Evolutionary conservation across 2,888 invertebrate species (phyloP), one percentile per base, ranked within the genome.

Genomic region (Andrena flavipes): DNA sequence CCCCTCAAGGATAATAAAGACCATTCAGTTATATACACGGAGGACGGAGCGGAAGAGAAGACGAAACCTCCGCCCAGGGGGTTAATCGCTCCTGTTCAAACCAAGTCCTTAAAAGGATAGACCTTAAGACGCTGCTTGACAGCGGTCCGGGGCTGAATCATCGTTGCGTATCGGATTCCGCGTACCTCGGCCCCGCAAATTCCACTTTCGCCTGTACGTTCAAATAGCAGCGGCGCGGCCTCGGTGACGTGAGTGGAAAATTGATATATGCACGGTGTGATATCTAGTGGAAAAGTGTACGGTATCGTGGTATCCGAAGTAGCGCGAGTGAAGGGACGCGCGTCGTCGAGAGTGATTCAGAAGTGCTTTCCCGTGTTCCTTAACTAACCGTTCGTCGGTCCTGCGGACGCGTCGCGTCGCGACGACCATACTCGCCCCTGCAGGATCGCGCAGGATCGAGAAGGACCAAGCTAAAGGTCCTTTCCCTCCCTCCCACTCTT

Each of bases 361-460:
- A 93, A 94, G 94, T 94, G 94, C 93, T 94, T 94, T 94, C 93
- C 88, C 93, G 90, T 94, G 94, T 94, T 93, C 92, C 93, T 93
- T 93, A 93, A 93, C 92, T 92, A 89, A 87, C 89, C 88, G 87
- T 89, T 91, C 90, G 84, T 87, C 84, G 85, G 85, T 87, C 87
- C 87, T 78, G 82, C 63, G 86, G 86, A 86, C 87, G 84, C 82
- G 82, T 73, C 84, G 82, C 82, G 86, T 84, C 86, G 82, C 86
- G 86, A 84, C 84, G 86, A 67, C 84, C 86, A 76, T 77, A 70
- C 79, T 84, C 75, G 84, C 84, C 84, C 82, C 73, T 13, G 74
- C 59, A 68, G 62, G 70, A 76, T 78, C 77, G 65, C 76, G 42
- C 42, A 42, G 42, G 42, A 42, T 42, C 42, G 81, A 80, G 70